Base-by-base conservation (phyloP, 2,888 invertebrate species). In the Synergus umbraculus region DNA sequence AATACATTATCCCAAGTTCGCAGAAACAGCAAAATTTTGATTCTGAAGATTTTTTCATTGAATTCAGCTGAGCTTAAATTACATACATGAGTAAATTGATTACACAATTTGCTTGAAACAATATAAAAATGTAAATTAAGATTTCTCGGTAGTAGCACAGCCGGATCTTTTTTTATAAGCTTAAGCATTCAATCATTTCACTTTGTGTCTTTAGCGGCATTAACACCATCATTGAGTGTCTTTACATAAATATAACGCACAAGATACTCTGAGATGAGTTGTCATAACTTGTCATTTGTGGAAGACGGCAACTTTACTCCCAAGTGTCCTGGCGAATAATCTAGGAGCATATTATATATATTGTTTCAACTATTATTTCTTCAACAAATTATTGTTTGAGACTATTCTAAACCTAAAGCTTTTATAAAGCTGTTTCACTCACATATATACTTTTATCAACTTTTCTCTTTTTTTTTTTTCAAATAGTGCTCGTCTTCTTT, bases 151-250 rank as follows among this genome's bases (percentile, higher is more conserved):
- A 13, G 9, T 67, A 67, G 46, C 46, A 67, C 44, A 67, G 67
- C 46, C 44, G 46, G 67, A 67, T 67, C 46, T 67, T 67, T 43
- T 67, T 18, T 22, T 67, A 43, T 13, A 44, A 66, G 66, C 41
- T 43, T 43, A 43, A 44, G 44, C 67, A 67, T 67, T 67, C 46
- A 67, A 67, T 46, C 22, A 67, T 67, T 66, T 66, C 41, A 66
- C 41, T 66, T 66, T 66, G 66, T 66, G 43, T 66, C 66, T 66
- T 66, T 43, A 66, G 66, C 66, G 66, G 66, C 66, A 66, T 37
- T 5, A 66, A 66, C 66, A 43, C 41, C 15, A 66, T 29, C 18
- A 66, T 43, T 18, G 44, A 12, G 22, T 67, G 67, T 67, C 10
- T 67, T 67, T 22, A 22, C 46, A 67, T 29, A 29, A 46, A 18